These are phyloP conservation scores for Mormyrops boulengeri DNA, from an alignment of 2,797 vertebrate genomes.

Conservation along the genomic window DNA sequence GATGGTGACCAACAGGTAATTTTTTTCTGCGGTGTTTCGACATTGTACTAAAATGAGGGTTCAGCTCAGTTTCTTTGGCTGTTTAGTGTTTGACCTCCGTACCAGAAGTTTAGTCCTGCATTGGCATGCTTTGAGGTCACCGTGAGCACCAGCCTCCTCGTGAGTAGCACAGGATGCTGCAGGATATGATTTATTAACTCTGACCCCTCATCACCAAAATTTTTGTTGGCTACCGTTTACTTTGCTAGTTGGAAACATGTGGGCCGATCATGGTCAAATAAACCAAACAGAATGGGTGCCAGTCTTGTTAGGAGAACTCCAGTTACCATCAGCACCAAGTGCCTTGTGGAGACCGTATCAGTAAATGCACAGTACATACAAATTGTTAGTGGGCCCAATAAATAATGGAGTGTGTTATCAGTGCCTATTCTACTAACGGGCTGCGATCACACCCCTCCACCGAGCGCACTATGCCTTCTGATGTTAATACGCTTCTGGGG, in stretches of 20 bases:
- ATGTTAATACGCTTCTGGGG: background rate
- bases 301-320: background rate
- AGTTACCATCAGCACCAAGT: background rate
- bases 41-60: background rate
- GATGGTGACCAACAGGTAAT: background rate
- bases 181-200: background rate
- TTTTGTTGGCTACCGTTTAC: background rate
- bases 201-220: background rate
- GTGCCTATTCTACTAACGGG: background rate
- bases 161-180: background rate
- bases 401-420: constrained; percentile 11
- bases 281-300: background rate
- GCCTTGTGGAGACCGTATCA: background rate
- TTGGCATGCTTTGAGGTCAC: background rate
- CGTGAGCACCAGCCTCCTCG: background rate
- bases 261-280: background rate
- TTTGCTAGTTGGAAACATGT: background rate
- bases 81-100: background rate
- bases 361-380: background rate
- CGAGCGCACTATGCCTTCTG: background rate
- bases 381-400: background rate
- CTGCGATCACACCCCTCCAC: constrained; percentile 2
- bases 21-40: background rate
- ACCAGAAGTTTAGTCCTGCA: background rate
- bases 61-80: background rate